phyloP scores from a whole-genome alignment of 2,797 vertebrate genomes.

The Ctenopoma kingsleyae region DNA sequence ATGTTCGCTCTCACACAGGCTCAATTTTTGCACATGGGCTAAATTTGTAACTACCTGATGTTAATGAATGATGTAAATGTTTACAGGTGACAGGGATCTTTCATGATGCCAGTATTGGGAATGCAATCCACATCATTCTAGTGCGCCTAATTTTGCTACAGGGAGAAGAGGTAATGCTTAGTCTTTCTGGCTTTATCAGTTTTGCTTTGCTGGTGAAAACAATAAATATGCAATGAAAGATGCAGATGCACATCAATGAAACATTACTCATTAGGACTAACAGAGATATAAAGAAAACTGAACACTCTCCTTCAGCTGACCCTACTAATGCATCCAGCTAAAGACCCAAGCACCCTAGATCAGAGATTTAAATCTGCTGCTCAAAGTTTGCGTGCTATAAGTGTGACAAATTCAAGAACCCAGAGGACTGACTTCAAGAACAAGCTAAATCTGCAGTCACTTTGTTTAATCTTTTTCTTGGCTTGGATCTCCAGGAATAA shows the following conservation, averaged over 20 bases:
- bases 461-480: background rate
- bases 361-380: background rate
- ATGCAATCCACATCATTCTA: slow-evolving; percentile 94
- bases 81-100: slow-evolving; percentile 94
- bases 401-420: background rate
- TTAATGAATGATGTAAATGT: slow-evolving; percentile 13
- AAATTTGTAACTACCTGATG: background rate
- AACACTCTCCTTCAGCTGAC: background rate
- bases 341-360: background rate
- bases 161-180: slow-evolving; percentile 91
- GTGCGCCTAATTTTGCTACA: slow-evolving; percentile 95
- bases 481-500: background rate
- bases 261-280: background rate
- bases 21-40: background rate
- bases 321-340: background rate
- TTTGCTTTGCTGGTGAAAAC: background rate
- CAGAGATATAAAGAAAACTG: background rate
- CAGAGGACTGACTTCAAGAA: background rate
- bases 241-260: background rate
- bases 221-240: background rate
- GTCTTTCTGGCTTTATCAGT: background rate
- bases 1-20: background rate
- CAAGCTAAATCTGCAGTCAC: background rate
- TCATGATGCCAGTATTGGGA: slow-evolving; percentile 96
- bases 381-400: background rate